Percentiles rank a stretch among this genome's conserved stretches.
Conservation (phyloP, 2,113 vertebrate genomes). For the Paradisaea rubra region DNA sequence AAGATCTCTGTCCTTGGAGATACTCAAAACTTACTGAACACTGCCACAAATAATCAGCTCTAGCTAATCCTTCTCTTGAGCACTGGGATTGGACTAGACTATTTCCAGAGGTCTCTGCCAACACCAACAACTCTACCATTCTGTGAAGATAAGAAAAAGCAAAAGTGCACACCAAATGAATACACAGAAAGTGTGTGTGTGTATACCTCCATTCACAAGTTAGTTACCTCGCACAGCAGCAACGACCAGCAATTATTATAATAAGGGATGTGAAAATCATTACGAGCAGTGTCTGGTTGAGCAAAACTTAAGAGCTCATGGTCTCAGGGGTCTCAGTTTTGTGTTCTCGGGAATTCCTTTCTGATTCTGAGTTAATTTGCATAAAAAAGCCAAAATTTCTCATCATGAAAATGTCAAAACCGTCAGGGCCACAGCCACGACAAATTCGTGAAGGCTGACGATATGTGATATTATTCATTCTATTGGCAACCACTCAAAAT, state of each 20-base stretch:
- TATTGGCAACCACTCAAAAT: background rate
- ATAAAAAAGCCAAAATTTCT: background rate
- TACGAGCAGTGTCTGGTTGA: fast-evolving
- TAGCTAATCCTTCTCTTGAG: background rate
- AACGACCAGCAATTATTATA: background rate
- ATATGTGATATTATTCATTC: background rate
- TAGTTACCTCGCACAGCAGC: background rate
- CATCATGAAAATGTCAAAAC: background rate
- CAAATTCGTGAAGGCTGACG: background rate
- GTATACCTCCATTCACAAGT: background rate
- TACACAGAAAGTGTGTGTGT: fast-evolving
- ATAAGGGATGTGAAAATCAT: background rate
- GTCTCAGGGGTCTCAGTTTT: background rate
- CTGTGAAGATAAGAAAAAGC: background rate
- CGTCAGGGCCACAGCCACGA: background rate
- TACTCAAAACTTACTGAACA: background rate
- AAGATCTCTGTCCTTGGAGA: background rate
- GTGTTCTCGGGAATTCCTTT: background rate
- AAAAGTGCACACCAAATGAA: background rate
- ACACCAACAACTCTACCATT: background rate
- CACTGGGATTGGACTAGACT: background rate
- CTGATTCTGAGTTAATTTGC: background rate
- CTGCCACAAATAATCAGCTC: background rate
- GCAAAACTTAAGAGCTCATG: background rate
- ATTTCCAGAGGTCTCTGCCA: background rate